A percentile compares a stretch with the other conserved stretches of the same genome.
Conservation (phyloP, 2,113 vertebrate genomes). For the Microcebus jonahi region DNA sequence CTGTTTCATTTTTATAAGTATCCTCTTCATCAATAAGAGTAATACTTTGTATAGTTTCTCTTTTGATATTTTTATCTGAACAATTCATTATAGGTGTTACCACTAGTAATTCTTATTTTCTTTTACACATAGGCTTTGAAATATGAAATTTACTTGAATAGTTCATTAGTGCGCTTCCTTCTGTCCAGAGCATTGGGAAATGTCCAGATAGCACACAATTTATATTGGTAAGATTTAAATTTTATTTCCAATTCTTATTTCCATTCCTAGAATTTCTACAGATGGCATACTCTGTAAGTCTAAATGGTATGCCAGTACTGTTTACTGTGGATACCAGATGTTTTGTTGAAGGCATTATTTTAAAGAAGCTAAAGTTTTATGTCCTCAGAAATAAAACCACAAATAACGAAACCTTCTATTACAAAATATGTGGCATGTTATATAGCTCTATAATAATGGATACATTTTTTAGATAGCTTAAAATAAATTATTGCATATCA, state of each 20-base stretch:
- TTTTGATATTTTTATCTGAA: conserved; percentile 52
- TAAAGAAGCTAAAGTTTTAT: conserved; percentile 18
- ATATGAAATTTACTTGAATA: conserved; percentile 96
- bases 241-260: conserved; percentile 34
- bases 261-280: conserved; percentile 22
- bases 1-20: conserved; percentile 42
- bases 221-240: conserved; percentile 93
- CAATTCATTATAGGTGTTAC: background rate
- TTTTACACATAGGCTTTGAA: conserved; percentile 92
- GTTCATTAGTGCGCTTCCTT: conserved; percentile 92
- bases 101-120: conserved; percentile 47
- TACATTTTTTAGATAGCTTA: conserved; percentile 49
- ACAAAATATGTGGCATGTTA: background rate
- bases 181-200: conserved; percentile 94
- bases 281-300: background rate
- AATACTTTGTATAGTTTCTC: conserved; percentile 28
- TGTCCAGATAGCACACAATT: conserved; percentile 93
- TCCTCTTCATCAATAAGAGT: conserved; percentile 9
- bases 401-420: conserved; percentile 25
- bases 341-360: conserved; percentile 36
- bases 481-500: background rate
- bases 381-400: conserved; percentile 45
- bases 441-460: conserved; percentile 16
- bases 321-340: conserved; percentile 14
- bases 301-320: background rate